Base-by-base conservation (phyloP, 1,140 invertebrate species). In the Philopotamus ludificatus region DNA sequence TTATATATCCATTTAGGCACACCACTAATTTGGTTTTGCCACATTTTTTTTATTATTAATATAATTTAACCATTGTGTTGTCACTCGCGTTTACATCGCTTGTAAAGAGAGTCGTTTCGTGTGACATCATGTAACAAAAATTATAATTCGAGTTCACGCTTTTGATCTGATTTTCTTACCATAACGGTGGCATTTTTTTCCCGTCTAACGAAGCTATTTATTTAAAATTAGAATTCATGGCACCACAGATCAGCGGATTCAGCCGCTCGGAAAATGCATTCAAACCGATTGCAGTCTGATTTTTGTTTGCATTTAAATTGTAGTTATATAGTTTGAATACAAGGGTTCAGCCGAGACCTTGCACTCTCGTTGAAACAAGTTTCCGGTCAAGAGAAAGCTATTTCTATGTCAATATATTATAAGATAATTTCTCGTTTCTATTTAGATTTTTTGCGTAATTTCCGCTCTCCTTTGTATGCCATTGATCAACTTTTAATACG, bases 131-230 rank as follows among this genome's bases (percentile, higher is more conserved):
- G 12, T 12, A 34, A 34, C 28, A 12, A 57, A 41, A 53, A 57
- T 28, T 42, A 42, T 57, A n/a, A n/a, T 26, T 57, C 54, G 34
- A 41, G 28, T 57, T 57, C 54, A 57, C 54, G 54, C 26, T 57
- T 42, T 57, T 39, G 39, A 57, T 57, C 54, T 39, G 23, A 57
- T 42, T 57, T 41, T 42, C 16, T 42, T 53, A 21, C 3, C 20
- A 49, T 55, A 34, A 55, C 54, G 26, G 39, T 42, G 54, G 15
- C 54, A 12, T 34, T 34, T 34, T 7, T 34, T n/a, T n/a, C n/a
- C 28, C 12, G 28, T 12, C 28, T 34, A 4, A 34, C 28, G 28
- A 7, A n/a, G n/a, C 28, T 34, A 34, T 34, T 34, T 7, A 34
- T 34, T 34, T 34, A 7, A 34, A 34, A 34, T 34, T n/a, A 34